These are phyloP conservation scores for Pseudopipra pipra DNA, from an alignment of 2,113 vertebrate genomes.

Conservation along the genomic window DNA sequence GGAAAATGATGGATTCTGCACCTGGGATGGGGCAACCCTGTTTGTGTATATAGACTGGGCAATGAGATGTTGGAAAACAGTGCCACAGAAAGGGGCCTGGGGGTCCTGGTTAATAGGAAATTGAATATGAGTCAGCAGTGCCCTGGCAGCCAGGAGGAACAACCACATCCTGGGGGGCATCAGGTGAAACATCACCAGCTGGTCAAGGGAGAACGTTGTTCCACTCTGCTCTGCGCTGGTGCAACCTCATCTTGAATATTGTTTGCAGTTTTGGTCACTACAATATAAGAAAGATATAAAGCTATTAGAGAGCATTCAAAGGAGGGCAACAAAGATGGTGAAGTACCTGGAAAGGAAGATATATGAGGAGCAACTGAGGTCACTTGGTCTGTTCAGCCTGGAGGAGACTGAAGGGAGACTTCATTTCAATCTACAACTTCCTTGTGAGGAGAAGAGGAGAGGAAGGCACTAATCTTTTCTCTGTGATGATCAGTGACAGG, in stretches of 20 bases:
- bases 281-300: neutral
- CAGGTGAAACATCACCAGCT: too few relatives aligned
- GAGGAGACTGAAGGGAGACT: neutral
- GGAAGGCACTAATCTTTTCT: rapidly evolving
- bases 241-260: too few relatives aligned
- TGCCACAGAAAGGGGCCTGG: neutral
- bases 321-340: rapidly evolving
- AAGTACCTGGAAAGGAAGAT: rapidly evolving
- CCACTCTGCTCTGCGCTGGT: too few relatives aligned
- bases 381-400: neutral
- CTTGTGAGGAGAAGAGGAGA: neutral
- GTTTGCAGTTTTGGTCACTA: rapidly evolving
- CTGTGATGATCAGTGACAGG: neutral
- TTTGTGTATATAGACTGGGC: too few relatives aligned
- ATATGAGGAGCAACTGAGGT: rapidly evolving
- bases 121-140: rapidly evolving
- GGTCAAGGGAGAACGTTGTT: too few relatives aligned
- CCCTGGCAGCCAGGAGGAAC: neutral
- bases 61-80: neutral
- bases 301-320: rapidly evolving
- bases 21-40: neutral
- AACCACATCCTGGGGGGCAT: too few relatives aligned
- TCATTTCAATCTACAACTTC: neutral
- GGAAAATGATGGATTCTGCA: neutral
- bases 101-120: rapidly evolving